phyloP scores from a whole-genome alignment of 2,113 vertebrate genomes.

The Amazona guildingii region DNA sequence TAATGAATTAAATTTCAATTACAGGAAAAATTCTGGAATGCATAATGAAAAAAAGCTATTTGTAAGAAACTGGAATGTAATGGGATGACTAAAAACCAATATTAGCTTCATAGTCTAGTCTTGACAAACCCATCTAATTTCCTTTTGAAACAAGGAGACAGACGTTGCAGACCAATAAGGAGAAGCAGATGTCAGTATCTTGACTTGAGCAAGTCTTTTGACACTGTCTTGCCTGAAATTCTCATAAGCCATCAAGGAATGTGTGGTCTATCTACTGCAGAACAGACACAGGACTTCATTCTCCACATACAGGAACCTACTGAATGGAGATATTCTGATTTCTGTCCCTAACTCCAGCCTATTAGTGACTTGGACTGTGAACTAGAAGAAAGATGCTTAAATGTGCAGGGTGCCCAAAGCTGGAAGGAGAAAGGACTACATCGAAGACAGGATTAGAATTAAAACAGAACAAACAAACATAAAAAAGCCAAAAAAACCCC shows the following conservation, averaged over 20 bases:
- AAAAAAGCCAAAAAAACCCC: background rate
- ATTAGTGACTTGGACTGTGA: background rate
- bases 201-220: constrained; percentile 22
- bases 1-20: constrained; percentile 6
- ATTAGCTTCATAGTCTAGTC: constrained; percentile 31
- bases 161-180: constrained; percentile 29
- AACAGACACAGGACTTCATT: background rate
- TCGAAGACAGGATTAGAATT: background rate
- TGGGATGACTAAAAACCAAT: constrained; percentile 5
- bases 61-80: constrained; percentile 22
- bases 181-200: constrained; percentile 54
- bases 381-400: background rate
- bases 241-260: constrained; percentile 37
- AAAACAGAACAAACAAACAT: background rate
- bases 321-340: background rate
- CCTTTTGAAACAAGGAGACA: constrained; percentile 42
- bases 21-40: constrained; percentile 21
- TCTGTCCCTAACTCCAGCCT: background rate
- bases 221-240: constrained; percentile 15
- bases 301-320: background rate
- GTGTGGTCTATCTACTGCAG: constrained; percentile 30
- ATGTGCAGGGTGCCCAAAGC: background rate
- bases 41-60: constrained; percentile 24
- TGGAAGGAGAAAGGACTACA: background rate
- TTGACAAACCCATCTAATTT: constrained; percentile 24